A percentile compares a stretch with the other conserved stretches of the same genome.
These are phyloP conservation scores for Lagocephalus sceleratus DNA, from an alignment of 2,797 vertebrate species.

Conservation along the genomic window DNA sequence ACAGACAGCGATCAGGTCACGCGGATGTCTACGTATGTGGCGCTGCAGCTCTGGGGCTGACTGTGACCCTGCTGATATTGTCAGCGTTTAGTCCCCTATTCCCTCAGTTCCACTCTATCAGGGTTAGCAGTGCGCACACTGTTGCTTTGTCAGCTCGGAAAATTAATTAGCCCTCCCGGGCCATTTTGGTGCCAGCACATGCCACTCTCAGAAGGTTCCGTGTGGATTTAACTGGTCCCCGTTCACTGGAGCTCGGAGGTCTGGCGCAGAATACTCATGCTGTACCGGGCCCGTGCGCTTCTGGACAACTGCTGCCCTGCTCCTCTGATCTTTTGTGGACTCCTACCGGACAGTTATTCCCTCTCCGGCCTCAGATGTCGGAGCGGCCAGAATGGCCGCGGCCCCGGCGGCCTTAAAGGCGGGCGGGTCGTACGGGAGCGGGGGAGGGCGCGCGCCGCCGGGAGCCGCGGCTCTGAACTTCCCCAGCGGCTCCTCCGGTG, in stretches of 20 bases:
- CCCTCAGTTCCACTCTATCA: slow-evolving; percentile 29
- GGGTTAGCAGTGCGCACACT: slow-evolving; percentile 39
- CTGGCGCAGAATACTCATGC: slow-evolving; percentile 16
- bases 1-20: background rate
- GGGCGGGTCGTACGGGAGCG: slow-evolving; percentile 26
- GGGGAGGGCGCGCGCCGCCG: slow-evolving; percentile 49
- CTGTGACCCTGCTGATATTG: slow-evolving; percentile 10
- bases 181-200: slow-evolving; percentile 40
- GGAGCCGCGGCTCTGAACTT: slow-evolving; percentile 56
- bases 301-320: slow-evolving; percentile 59
- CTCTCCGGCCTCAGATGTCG: slow-evolving; percentile 41
- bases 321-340: slow-evolving; percentile 2
- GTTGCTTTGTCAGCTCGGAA: slow-evolving; percentile 53
- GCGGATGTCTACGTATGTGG: slow-evolving; percentile 3
- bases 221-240: slow-evolving; percentile 38
- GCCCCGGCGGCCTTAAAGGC: slow-evolving; percentile 34
- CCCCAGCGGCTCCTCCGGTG: slow-evolving; percentile 39
- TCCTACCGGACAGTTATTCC: slow-evolving; percentile 4
- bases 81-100: slow-evolving; percentile 2
- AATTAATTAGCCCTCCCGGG: slow-evolving; percentile 64
- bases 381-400: slow-evolving; percentile 32
- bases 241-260: slow-evolving; percentile 22
- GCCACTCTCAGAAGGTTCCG: slow-evolving; percentile 27
- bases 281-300: slow-evolving; percentile 14
- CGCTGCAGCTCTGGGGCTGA: background rate